These are phyloP conservation scores for Cliona cf. orientalis DNA, from an alignment of 37 sponge, comb jelly and placozoan genomes.

Conservation along the genomic window DNA sequence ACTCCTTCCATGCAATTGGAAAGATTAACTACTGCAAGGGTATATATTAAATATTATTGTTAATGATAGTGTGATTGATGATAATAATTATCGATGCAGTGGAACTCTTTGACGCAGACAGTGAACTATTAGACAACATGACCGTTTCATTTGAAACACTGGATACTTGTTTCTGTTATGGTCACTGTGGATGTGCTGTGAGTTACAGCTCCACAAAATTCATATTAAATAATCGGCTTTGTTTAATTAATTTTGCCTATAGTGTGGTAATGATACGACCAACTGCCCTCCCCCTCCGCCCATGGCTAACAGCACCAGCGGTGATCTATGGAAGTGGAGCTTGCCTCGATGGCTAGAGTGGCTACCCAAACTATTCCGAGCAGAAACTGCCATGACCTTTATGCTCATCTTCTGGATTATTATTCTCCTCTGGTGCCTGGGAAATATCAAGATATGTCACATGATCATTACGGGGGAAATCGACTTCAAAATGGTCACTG, in stretches of 20 bases:
- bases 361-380: slow-evolving; percentile 1
- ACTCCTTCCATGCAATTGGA: slow-evolving; percentile 75
- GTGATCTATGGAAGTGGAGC: not conserved
- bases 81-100: slow-evolving; percentile 37
- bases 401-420: slow-evolving; percentile 39
- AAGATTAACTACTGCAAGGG: slow-evolving; percentile 72
- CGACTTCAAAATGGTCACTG: slow-evolving; percentile 5
- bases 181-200: slow-evolving; percentile 84
- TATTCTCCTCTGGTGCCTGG: slow-evolving; percentile 46
- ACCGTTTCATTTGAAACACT: slow-evolving; percentile 76
- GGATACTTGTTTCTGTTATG: slow-evolving; percentile 88
- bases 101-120: slow-evolving; percentile 54
- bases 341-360: not conserved
- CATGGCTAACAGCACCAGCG: not conserved
- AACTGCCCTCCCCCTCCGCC: slow-evolving; percentile 69
- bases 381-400: slow-evolving; percentile 17
- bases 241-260: slow-evolving; percentile 1
- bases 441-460: slow-evolving; percentile 62
- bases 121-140: slow-evolving; percentile 67
- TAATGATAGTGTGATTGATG: not conserved
- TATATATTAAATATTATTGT: slow-evolving; percentile 1
- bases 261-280: slow-evolving; percentile 73
- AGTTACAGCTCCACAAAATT: not conserved
- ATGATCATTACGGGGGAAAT: slow-evolving; percentile 68
- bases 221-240: not conserved